Evolutionary conservation across 2,797 vertebrate genomes (phyloP), one percentile per base, ranked within the genome.

Genomic region (Danio kyathit): DNA sequence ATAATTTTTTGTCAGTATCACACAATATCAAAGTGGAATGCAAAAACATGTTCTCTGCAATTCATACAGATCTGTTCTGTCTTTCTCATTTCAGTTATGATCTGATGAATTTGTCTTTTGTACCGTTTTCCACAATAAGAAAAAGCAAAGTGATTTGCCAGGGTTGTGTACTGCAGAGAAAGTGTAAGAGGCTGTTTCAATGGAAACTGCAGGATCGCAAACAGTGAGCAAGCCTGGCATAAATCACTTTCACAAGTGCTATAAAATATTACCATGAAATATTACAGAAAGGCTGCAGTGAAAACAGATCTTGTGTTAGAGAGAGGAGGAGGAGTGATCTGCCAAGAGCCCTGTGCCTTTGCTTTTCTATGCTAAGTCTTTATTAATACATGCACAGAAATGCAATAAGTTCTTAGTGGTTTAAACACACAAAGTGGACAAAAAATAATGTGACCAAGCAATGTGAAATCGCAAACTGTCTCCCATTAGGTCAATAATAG

Each of bases 171-270:
- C 41, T 46, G 13, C 17, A 0, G 16, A 49, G 19, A 41, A 61
- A 74, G 73, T 63, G 8, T 61, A 38, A 60, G 56, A 61, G 29
- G 8, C 4, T 11, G 67, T 19, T 43, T 60, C 41, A 59, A 64
- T 80, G 82, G 80, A 88, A 89, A 89, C 67, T 63, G 74, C 76
- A 73, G 48, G 67, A 48, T 73, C 72, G 12, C 72, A 66, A 56
- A 21, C 59, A 49, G 60, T 60, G 73, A 71, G 49, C 66, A 64
- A 78, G 79, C 82, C 38, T 63, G 16, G 46, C 57, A 76, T 90
- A 88, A 91, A 92, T 93, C 29, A 89, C 89, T 88, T 92, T 93
- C 87, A 88, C 89, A 87, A 83, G 2, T 89, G 75, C 82, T 69
- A 85, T 78, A 84, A 91, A 90, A 76, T 48, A 82, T 86, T 84